Evolutionary conservation across 2,888 invertebrate species (phyloP).

Genomic region (Pilophorus perplexus): DNA sequence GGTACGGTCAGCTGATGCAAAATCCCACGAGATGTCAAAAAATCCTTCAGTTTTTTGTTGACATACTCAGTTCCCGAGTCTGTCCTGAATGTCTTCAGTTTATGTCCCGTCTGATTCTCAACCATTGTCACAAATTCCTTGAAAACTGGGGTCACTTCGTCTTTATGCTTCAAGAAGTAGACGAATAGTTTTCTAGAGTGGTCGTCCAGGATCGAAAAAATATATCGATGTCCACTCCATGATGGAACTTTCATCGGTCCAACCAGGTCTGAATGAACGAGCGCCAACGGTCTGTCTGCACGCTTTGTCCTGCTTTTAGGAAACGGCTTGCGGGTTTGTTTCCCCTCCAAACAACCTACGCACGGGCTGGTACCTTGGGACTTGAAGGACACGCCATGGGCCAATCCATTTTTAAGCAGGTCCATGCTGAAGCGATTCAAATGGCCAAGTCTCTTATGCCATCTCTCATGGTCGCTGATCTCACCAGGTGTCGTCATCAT

Average conservation of each 20-base stretch:
- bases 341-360: conserved; percentile 36
- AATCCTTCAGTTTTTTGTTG: conserved; percentile 9
- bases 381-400: conserved; percentile 3
- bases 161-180: conserved; percentile 51
- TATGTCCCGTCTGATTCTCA: conserved; percentile 12
- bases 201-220: conserved; percentile 46
- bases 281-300: conserved; percentile 40
- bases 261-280: conserved; percentile 47
- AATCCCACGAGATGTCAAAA: conserved; percentile 5
- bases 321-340: conserved; percentile 22
- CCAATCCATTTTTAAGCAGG: conserved; percentile 31
- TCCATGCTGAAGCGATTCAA: conserved; percentile 36
- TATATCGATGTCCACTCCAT: conserved; percentile 44
- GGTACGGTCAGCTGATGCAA: conserved; percentile 12
- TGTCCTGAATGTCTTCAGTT: conserved; percentile 9
- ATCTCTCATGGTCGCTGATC: conserved; percentile 35
- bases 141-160: conserved; percentile 50
- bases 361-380: conserved; percentile 9
- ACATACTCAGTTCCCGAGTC: conserved; percentile 18
- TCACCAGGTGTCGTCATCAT: not conserved
- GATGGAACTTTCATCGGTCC: conserved; percentile 45
- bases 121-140: conserved; percentile 44
- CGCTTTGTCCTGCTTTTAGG: conserved; percentile 13
- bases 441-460: conserved; percentile 43
- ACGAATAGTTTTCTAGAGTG: conserved; percentile 43